A percentile compares a stretch with the other conserved stretches of the same genome.
These are phyloP conservation scores for Brachypalpus laphriformis DNA, from an alignment of 2,888 invertebrate genomes.

Conservation along the genomic window DNA sequence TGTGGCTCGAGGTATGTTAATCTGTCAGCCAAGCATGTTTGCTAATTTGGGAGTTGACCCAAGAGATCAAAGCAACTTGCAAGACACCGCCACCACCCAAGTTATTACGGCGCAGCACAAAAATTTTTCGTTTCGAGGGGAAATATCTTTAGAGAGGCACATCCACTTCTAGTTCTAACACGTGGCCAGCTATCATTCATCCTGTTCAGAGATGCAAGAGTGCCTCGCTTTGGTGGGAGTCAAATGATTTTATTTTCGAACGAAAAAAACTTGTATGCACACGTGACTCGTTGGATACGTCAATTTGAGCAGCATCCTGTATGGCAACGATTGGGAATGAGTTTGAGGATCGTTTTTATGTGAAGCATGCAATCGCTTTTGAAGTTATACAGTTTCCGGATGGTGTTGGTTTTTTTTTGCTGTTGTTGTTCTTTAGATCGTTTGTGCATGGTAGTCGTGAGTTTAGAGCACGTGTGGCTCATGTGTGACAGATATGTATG, in stretches of 20 bases:
- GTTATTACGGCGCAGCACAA: not conserved
- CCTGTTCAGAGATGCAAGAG: constrained; percentile 35
- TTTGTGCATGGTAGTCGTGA: constrained; percentile 42
- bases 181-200: constrained; percentile 68
- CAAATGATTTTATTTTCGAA: constrained; percentile 61
- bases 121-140: not conserved
- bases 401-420: constrained; percentile 31
- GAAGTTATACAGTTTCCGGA: constrained; percentile 67
- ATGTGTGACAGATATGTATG: constrained; percentile 54
- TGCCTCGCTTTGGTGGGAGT: constrained; percentile 22
- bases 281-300: constrained; percentile 45
- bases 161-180: constrained; percentile 46
- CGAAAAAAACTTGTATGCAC: constrained; percentile 31
- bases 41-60: constrained; percentile 8
- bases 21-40: not conserved
- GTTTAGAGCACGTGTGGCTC: constrained; percentile 61
- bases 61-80: constrained; percentile 17
- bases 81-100: not conserved
- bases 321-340: constrained; percentile 53
- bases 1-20: not conserved
- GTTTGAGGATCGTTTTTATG: constrained; percentile 64
- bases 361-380: constrained; percentile 70
- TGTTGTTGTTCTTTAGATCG: not conserved
- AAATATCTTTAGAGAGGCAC: constrained; percentile 22
- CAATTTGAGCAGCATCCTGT: constrained; percentile 41